Percentiles rank a stretch among this genome's conserved stretches.
Evolutionary conservation across 2,888 invertebrate genomes (phyloP).

Genomic region (Blomia tropicalis): DNA sequence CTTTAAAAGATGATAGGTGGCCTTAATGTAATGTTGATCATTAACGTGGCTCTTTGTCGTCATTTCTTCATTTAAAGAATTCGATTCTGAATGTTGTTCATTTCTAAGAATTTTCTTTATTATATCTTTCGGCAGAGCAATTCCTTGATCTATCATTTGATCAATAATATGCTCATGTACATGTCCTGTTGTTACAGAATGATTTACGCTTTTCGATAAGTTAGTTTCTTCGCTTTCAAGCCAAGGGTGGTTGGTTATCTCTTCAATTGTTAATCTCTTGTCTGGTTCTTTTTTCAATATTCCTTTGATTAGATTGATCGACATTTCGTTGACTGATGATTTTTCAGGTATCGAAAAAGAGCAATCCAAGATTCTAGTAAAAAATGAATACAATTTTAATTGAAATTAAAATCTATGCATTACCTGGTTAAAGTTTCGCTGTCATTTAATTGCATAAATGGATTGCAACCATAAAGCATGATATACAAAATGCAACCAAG

Average conservation of each 20-base stretch:
- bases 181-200: not conserved
- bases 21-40: constrained; percentile 25
- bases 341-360: constrained; percentile 24
- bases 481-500: constrained; percentile 95
- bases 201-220: not conserved
- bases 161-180: constrained; percentile 25
- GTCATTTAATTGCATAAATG: constrained; percentile 98
- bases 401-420: not conserved
- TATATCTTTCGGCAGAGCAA: constrained; percentile 22
- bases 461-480: constrained; percentile 91
- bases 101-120: constrained; percentile 23
- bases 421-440: constrained; percentile 82
- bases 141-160: constrained; percentile 25
- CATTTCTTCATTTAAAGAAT: not conserved
- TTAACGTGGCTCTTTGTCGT: not conserved
- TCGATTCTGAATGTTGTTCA: not conserved
- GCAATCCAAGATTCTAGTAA: constrained; percentile 25
- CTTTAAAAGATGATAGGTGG: constrained; percentile 26
- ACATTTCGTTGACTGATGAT: constrained; percentile 19
- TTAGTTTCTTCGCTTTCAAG: constrained; percentile 12
- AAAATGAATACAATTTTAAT: not conserved
- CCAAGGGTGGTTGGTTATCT: constrained; percentile 25
- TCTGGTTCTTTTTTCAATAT: constrained; percentile 25
- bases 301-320: constrained; percentile 23
- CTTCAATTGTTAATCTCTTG: constrained; percentile 19